Evolutionary conservation across 2,113 vertebrate genomes (phyloP).

Genomic region (Rhea americana): DNA sequence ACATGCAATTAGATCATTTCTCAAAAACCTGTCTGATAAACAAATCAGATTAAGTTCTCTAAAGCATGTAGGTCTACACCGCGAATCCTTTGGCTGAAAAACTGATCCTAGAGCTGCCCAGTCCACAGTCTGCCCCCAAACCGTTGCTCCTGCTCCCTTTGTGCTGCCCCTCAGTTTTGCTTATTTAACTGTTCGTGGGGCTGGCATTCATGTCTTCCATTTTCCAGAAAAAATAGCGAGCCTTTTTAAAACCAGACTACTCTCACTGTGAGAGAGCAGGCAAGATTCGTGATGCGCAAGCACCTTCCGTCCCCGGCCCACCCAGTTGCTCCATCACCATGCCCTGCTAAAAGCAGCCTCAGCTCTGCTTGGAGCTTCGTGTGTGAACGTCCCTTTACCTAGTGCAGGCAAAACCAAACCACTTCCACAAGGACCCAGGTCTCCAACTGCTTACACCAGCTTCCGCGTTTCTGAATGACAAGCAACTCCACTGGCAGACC

Average conservation of each 20-base stretch:
- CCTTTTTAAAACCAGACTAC: not conserved
- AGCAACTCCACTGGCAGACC: not conserved
- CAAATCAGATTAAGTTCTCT: not conserved
- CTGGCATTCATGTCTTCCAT: not conserved
- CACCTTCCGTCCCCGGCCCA: not conserved
- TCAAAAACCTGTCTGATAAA: not conserved
- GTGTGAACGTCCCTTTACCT: not conserved
- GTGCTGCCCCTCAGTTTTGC: not conserved
- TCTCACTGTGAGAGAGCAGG: not conserved
- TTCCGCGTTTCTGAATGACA: not conserved
- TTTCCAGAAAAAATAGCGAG: not conserved
- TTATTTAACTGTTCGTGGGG: not conserved
- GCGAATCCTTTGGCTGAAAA: not conserved
- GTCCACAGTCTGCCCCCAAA: not conserved
- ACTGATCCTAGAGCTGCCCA: not conserved
- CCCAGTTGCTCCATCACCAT: not conserved
- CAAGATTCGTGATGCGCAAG: not conserved
- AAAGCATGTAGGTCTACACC: fast-evolving
- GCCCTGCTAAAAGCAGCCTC: not conserved
- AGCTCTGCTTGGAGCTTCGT: not conserved
- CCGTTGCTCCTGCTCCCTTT: not conserved
- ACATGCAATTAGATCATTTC: not conserved
- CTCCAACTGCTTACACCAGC: not conserved
- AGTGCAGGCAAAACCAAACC: not conserved
- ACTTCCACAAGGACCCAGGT: not conserved